phyloP scores from a whole-genome alignment of 2,888 invertebrate genomes.

The Ophraella communa region DNA sequence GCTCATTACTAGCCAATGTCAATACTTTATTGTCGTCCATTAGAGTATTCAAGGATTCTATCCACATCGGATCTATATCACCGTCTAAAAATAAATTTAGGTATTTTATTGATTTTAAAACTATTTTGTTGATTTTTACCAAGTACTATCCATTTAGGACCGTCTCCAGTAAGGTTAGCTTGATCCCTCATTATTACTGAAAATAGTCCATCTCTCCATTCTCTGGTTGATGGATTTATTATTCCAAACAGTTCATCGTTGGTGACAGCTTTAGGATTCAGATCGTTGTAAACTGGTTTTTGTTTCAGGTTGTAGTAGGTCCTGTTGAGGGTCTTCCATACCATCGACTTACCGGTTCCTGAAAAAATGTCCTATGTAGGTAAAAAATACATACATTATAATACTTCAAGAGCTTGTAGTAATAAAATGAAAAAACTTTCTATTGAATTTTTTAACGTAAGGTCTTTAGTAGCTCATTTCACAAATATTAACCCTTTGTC shows the following conservation, averaged over 20 bases:
- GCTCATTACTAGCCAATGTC: slow-evolving; percentile 92
- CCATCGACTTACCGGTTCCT: slow-evolving; percentile 91
- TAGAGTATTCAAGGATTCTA: slow-evolving; percentile 93
- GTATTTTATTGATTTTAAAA: neutral
- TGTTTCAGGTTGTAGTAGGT: slow-evolving; percentile 83
- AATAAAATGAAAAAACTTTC: too few species aligned
- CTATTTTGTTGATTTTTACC: slow-evolving; percentile 22
- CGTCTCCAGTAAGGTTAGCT: slow-evolving; percentile 84
- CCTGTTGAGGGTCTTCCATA: slow-evolving; percentile 88
- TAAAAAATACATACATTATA: too few species aligned
- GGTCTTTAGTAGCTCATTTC: too few species aligned
- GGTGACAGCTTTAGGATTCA: slow-evolving; percentile 96
- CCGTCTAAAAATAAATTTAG: slow-evolving; percentile 74
- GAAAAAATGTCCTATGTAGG: too few species aligned
- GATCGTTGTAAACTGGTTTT: slow-evolving; percentile 85
- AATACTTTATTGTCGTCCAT: slow-evolving; percentile 98
- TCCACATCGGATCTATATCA: slow-evolving; percentile 98
- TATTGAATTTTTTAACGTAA: too few species aligned
- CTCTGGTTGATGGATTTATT: slow-evolving; percentile 90
- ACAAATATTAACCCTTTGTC: too few species aligned
- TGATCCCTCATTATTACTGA: slow-evolving; percentile 93
- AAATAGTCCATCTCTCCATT: slow-evolving; percentile 68
- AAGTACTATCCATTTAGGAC: slow-evolving; percentile 84
- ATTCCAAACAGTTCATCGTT: slow-evolving; percentile 95
- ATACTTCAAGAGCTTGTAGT: too few species aligned